Percentiles rank a stretch among this genome's conserved stretches.
Evolutionary conservation across 2,888 invertebrate species (phyloP).

Genomic region (Sphinx pinastri): DNA sequence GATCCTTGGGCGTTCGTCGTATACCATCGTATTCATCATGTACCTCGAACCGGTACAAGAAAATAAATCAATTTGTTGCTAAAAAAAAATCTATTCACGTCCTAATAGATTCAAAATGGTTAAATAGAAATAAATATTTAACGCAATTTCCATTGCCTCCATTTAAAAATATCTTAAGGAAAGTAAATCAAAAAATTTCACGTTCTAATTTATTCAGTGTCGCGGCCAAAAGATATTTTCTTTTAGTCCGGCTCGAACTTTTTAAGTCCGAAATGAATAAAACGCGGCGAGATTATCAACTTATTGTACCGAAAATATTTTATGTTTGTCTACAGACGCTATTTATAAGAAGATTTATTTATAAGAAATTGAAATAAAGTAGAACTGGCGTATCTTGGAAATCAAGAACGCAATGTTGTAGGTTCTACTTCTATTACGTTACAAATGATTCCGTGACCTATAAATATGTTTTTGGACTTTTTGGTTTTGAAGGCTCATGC

Average conservation of each 20-base stretch:
- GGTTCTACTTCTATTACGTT: no score
- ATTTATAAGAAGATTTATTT: no score
- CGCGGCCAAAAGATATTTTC: slow-evolving; percentile 3
- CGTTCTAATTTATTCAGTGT: slow-evolving; percentile 23
- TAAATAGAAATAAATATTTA: slow-evolving; percentile 13
- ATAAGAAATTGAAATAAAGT: no score
- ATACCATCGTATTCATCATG: neutral
- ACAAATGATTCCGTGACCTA: no score
- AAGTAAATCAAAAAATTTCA: slow-evolving; percentile 2
- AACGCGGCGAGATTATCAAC: neutral
- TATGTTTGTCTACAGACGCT: neutral
- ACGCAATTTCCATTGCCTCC: slow-evolving; percentile 6
- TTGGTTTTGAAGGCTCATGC: no score
- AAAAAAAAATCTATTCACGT: neutral
- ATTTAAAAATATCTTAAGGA: slow-evolving; percentile 2
- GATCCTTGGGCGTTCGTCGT: neutral
- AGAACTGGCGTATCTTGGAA: no score
- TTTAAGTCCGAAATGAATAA: neutral
- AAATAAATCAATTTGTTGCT: neutral
- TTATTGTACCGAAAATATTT: neutral
- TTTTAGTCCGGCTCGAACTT: neutral
- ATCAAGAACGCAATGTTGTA: no score
- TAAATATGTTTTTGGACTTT: no score
- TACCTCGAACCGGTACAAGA: neutral
- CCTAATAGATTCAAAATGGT: neutral